These are phyloP conservation scores for Lophochroa leadbeateri DNA, from an alignment of 2,113 vertebrate species.

Conservation along the genomic window DNA sequence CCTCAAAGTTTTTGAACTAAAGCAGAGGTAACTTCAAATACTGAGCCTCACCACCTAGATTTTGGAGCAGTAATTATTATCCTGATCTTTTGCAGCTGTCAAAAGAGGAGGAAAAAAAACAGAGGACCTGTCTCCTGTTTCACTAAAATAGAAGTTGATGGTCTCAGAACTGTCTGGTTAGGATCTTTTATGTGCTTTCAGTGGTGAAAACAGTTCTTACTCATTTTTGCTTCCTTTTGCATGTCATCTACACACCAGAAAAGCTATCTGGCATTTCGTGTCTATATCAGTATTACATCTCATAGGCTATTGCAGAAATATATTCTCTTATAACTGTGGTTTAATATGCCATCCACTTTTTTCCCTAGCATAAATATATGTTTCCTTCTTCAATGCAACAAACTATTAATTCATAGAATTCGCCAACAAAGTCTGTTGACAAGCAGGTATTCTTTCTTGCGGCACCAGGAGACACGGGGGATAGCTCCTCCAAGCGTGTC, in stretches of 20 bases:
- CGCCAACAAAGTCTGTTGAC: background rate
- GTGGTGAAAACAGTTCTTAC: background rate
- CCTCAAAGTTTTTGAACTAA: background rate
- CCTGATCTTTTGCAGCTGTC: background rate
- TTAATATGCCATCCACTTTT: background rate
- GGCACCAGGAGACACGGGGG: background rate
- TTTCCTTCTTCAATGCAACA: background rate
- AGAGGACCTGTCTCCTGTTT: slow-evolving; percentile 11
- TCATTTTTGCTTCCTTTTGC: slow-evolving; percentile 3
- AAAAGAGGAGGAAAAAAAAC: background rate
- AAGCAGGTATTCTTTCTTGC: background rate
- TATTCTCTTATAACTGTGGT: background rate
- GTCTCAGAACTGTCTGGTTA: slow-evolving; percentile 13
- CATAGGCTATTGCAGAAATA: background rate
- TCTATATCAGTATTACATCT: background rate
- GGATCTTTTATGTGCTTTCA: slow-evolving; percentile 24
- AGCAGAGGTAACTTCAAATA: background rate
- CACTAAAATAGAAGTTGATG: slow-evolving; percentile 25
- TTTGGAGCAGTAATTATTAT: background rate
- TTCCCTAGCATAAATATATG: background rate
- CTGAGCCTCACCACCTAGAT: background rate
- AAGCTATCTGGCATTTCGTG: background rate
- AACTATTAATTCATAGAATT: background rate
- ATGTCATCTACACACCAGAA: background rate
- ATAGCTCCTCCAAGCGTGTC: background rate